Base-by-base conservation (phyloP, 2,113 vertebrate species). In the Speoplatyrhinus poulsoni region DNA sequence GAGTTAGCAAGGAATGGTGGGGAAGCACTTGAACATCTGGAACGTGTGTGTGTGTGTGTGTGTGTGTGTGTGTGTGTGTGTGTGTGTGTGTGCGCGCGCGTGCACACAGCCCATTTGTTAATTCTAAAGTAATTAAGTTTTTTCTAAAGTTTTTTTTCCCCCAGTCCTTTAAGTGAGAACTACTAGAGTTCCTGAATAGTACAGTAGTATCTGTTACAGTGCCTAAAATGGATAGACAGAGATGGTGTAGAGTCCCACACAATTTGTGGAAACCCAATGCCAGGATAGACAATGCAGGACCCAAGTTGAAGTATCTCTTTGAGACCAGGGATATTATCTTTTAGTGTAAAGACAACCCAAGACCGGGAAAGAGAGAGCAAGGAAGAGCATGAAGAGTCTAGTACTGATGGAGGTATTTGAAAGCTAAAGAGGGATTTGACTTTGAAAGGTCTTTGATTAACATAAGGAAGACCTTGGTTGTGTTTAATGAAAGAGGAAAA, bases 271-370 rank as follows among this genome's bases (percentile, higher is more conserved):
- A 82, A 85, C 75, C 55, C 57, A 79, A 75, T 46, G 47, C 82
- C 59, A 61, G 13, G 56, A 70, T 2, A 17, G 60, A 65, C 61
- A 9, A 63, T 56, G 58, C 32, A 7, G 67, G 73, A 65, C 73
- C 70, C 66, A 75, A 72, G 54, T 73, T 12, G 67, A 76, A 69
- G 73, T 81, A 71, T 74, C 63, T 78, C 66, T 82, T 77, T 65
- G 70, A 65, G 87, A 84, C 80, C 85, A 77, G 79, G 75, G 60
- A 69, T 75, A 75, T 79, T 82, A 72, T 79, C 76, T 58, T 73
- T 65, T 81, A 59, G 71, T 77, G 84, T 74, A 80, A 83, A 77
- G 79, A 89, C 80, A 77, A 70, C 62, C 53, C n/a, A n/a, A 73
- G 74, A 66, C 13, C 1, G n/a, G 47, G 12, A 19, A 11, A 11